phyloP scores from a whole-genome alignment of 2,113 vertebrate species.

The Tautogolabrus adspersus region DNA sequence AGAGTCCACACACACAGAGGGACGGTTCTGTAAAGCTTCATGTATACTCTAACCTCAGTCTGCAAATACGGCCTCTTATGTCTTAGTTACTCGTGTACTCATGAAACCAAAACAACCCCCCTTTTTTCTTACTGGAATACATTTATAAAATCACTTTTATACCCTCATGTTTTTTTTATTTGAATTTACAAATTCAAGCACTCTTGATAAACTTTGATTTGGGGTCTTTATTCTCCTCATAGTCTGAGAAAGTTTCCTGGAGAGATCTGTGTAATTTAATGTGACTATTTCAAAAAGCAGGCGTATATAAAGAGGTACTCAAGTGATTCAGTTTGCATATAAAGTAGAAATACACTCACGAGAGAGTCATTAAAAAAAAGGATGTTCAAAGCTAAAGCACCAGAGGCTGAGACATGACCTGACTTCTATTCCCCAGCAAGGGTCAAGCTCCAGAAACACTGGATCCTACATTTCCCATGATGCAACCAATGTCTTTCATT shows the following conservation, averaged over 20 bases:
- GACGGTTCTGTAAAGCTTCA: slow-evolving; percentile 19
- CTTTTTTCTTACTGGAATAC: neutral
- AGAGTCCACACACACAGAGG: slow-evolving; percentile 15
- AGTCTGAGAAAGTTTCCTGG: neutral
- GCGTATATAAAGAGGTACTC: neutral
- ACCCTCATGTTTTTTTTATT: too few relatives aligned
- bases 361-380: neutral
- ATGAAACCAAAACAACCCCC: neutral
- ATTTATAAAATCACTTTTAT: neutral
- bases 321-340: neutral
- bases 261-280: neutral
- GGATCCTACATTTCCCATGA: slow-evolving; percentile 1
- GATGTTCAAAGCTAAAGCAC: neutral
- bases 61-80: neutral
- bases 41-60: slow-evolving; percentile 6
- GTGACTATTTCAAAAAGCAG: neutral
- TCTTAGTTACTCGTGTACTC: neutral
- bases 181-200: too few relatives aligned
- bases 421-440: neutral
- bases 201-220: neutral
- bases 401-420: neutral
- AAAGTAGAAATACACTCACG: neutral
- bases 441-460: neutral
- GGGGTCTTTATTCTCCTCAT: neutral
- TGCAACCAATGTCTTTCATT: neutral